phyloP scores from a whole-genome alignment of 2,888 invertebrate genomes.

The Sphinx pinastri region DNA sequence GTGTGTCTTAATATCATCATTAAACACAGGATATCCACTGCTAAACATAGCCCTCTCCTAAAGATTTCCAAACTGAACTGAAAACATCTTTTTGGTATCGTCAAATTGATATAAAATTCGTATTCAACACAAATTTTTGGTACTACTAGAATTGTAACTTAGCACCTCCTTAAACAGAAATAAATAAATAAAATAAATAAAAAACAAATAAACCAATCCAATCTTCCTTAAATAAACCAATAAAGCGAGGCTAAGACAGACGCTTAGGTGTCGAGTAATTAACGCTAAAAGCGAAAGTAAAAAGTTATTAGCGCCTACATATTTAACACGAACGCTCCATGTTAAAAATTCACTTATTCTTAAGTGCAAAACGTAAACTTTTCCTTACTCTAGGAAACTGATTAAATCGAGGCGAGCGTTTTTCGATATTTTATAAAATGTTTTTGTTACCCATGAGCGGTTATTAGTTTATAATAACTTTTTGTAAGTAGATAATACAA shows the following conservation, averaged over 20 bases:
- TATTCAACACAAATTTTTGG: no score
- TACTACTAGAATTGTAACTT: no score
- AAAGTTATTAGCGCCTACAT: constrained; percentile 6
- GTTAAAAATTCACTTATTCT: constrained; percentile 4
- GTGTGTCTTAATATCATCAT: neutral
- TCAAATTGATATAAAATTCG: no score
- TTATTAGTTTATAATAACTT: no score
- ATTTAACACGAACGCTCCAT: neutral
- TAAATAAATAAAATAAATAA: no score
- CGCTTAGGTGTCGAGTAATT: neutral
- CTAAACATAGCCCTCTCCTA: neutral
- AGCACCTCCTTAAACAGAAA: no score
- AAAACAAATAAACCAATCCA: no score
- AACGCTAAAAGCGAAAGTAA: neutral
- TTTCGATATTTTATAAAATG: neutral
- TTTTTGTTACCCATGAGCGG: neutral
- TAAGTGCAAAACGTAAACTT: neutral
- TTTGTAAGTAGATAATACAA: no score
- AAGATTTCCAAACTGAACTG: neutral
- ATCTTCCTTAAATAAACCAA: no score
- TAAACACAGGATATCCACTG: neutral
- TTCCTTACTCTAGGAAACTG: neutral
- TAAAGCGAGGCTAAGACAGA: neutral
- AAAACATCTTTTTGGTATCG: neutral
- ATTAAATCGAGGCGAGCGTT: neutral